These are phyloP conservation scores for Hyphantria cunea DNA, from an alignment of 1,140 invertebrate species.

Conservation along the genomic window DNA sequence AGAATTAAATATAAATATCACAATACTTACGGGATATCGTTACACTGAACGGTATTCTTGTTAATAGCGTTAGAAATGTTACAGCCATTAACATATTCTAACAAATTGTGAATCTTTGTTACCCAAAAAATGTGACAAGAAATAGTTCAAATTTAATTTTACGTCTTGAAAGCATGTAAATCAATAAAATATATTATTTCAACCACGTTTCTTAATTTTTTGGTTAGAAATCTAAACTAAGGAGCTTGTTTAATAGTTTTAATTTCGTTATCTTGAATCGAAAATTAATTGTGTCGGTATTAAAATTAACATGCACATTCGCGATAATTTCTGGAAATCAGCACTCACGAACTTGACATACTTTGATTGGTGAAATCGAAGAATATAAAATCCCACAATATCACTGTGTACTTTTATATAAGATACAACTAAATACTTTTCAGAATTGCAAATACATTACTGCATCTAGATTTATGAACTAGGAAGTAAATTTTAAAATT, in stretches of 20 bases:
- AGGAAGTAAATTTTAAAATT: too few relatives aligned
- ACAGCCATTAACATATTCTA: constrained; percentile 47
- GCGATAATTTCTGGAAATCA: too few relatives aligned
- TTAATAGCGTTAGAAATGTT: constrained; percentile 50
- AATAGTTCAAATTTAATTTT: constrained; percentile 42
- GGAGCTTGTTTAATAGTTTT: not conserved
- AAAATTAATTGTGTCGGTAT: too few relatives aligned
- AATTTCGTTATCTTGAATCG: constrained; percentile 2
- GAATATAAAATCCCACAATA: too few relatives aligned
- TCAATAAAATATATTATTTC: constrained; percentile 37
- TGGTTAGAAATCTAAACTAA: not conserved
- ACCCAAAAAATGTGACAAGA: not conserved
- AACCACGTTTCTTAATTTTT: constrained; percentile 9
- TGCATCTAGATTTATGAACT: too few relatives aligned
- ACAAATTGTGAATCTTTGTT: constrained; percentile 18
- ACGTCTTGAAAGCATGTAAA: constrained; percentile 36
- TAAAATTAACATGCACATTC: too few relatives aligned
- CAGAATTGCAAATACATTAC: too few relatives aligned
- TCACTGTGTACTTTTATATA: too few relatives aligned
- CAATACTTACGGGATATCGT: constrained; percentile 44
- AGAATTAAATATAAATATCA: too few relatives aligned
- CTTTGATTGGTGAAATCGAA: too few relatives aligned
- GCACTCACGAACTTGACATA: too few relatives aligned
- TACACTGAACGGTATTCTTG: constrained; percentile 37
- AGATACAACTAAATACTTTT: too few relatives aligned